Conservation (phyloP, 2,888 invertebrate species). For the Drosophila affinis region DNA sequence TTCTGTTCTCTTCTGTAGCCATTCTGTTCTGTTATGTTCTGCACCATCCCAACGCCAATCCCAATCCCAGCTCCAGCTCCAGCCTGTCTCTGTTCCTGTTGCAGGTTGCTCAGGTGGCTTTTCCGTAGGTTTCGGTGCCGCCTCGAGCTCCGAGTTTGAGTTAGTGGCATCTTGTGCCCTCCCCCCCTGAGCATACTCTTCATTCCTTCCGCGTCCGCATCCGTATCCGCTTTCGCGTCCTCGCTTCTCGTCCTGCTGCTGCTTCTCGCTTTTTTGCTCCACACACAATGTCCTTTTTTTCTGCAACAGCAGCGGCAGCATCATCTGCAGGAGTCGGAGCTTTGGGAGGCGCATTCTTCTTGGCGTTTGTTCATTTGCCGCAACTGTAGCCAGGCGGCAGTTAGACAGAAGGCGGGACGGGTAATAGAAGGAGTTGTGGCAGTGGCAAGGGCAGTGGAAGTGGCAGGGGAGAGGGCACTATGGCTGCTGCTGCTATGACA, state of each 20-base stretch:
- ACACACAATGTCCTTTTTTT: constrained; percentile 18
- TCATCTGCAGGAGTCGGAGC: constrained; percentile 24
- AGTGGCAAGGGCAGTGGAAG: not conserved
- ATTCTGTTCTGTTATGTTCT: constrained; percentile 2
- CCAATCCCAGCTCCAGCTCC: not conserved
- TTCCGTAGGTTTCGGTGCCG: constrained; percentile 27
- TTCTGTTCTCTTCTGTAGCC: not conserved
- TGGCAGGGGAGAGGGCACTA: not conserved
- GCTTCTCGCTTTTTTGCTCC: constrained; percentile 6
- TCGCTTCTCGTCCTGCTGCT: not conserved
- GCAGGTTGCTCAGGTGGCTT: constrained; percentile 60
- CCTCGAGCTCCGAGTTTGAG: constrained; percentile 59
- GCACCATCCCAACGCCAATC: not conserved
- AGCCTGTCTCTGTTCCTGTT: constrained; percentile 15
- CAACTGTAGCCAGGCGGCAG: constrained; percentile 68
- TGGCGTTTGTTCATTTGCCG: constrained; percentile 77
- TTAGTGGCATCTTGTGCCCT: constrained; percentile 67
- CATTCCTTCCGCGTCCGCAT: constrained; percentile 1
- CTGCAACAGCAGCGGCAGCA: constrained; percentile 26
- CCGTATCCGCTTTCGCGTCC: not conserved
- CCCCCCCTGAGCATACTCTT: constrained; percentile 35
- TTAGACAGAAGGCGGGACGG: not conserved
- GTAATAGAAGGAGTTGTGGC: not conserved
- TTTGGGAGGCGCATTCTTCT: constrained; percentile 61
- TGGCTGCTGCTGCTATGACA: not conserved